A percentile compares a stretch with the other conserved stretches of the same genome.
Conservation (phyloP, 2,797 vertebrate species). For the Pangasius djambal region DNA sequence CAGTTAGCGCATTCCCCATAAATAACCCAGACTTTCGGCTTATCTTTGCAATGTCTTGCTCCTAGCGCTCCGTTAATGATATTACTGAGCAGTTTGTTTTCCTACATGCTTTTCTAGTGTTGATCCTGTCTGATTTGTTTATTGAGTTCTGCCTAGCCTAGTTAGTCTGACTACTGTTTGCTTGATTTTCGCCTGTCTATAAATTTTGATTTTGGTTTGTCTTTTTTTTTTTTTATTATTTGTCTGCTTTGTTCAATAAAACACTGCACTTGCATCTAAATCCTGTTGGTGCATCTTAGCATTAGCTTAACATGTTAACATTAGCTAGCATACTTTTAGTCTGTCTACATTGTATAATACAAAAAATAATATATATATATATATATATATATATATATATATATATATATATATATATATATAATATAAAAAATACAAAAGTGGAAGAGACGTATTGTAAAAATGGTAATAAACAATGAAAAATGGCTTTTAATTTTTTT, state of each 20-base stretch:
- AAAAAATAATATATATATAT: too few species aligned
- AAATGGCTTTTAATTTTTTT: background rate
- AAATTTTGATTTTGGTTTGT: background rate
- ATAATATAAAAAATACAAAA: background rate
- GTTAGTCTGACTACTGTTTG: background rate
- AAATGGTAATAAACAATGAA: background rate
- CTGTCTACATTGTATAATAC: background rate
- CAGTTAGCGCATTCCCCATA: background rate
- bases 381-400: too few species aligned
- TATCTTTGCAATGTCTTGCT: background rate
- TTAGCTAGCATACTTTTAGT: background rate
- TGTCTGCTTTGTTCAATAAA: background rate
- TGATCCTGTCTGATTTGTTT: background rate
- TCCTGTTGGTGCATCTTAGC: background rate
- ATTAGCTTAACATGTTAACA: background rate
- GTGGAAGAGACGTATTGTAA: background rate
- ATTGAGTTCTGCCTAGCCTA: background rate
- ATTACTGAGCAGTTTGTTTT: constrained; percentile 2
- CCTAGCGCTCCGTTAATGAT: background rate
- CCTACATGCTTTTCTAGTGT: background rate
- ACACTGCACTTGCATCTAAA: background rate
- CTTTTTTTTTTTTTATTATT: background rate
- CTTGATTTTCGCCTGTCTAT: background rate
- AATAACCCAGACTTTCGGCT: background rate
- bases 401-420: too few species aligned